Conservation (phyloP, 2,113 vertebrate species). For the Syrrhaptes paradoxus region DNA sequence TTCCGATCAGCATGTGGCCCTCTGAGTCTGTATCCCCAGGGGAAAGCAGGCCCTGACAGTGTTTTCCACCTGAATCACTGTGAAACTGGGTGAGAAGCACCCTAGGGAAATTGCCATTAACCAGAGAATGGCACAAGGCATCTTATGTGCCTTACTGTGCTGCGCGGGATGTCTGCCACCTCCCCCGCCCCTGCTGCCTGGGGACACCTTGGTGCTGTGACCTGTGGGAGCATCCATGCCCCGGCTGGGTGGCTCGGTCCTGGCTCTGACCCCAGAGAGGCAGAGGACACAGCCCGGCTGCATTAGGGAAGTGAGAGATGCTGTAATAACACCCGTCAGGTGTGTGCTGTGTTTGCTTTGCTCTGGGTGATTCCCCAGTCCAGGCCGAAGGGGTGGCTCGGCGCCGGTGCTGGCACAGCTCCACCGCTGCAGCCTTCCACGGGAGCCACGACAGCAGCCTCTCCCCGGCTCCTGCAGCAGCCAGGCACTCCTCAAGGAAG, state of each 20-base stretch:
- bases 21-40: neutral
- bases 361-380: slow-evolving; percentile 6
- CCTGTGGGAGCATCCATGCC: neutral
- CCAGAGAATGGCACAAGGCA: neutral
- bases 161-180: neutral
- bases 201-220: fast-evolving
- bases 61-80: neutral
- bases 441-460: neutral
- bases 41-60: neutral
- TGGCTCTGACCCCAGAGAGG: fast-evolving
- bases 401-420: neutral
- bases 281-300: neutral
- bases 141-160: neutral
- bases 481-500: neutral
- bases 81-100: neutral
- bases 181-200: neutral
- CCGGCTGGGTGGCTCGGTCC: neutral
- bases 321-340: neutral
- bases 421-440: neutral
- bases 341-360: neutral
- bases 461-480: neutral
- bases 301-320: neutral
- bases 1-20: neutral
- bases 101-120: neutral
- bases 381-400: neutral